Conservation (phyloP, 2,113 vertebrate species). For the Cardinalis cardinalis region DNA sequence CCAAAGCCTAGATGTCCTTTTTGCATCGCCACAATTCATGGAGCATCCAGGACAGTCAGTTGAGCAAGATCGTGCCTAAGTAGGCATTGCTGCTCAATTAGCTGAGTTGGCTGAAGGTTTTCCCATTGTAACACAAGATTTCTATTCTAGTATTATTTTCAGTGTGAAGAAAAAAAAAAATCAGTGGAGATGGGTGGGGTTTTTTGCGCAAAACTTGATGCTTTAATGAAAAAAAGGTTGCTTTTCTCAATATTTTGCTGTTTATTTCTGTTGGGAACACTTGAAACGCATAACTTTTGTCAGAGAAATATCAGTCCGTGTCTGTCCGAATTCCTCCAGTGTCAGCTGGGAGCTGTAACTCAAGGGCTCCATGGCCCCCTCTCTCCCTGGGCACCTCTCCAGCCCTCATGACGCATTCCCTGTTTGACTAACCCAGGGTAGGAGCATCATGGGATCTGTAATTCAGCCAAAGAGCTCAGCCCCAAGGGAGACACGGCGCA, state of each 20-base stretch:
- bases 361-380: background rate
- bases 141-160: conserved; percentile 53
- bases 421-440: conserved; percentile 25
- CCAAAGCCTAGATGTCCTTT: background rate
- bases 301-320: conserved; percentile 1
- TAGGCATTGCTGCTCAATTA: conserved; percentile 23
- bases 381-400: conserved; percentile 25
- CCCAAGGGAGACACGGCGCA: background rate
- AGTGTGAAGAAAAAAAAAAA: background rate
- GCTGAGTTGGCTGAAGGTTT: conserved; percentile 19
- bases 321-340: conserved; percentile 22
- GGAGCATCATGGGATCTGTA: conserved; percentile 54
- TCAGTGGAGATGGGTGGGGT: background rate
- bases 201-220: background rate
- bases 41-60: background rate
- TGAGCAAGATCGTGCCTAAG: background rate
- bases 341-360: conserved; percentile 61
- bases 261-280: conserved; percentile 47
- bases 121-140: conserved; percentile 34
- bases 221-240: conserved; percentile 51
- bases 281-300: conserved; percentile 32
- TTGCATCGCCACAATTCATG: background rate
- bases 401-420: conserved; percentile 48
- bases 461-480: conserved; percentile 7
- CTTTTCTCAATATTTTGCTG: conserved; percentile 33